Conservation (phyloP, 2,113 vertebrate species). For the Romanogobio albipinnatus region DNA sequence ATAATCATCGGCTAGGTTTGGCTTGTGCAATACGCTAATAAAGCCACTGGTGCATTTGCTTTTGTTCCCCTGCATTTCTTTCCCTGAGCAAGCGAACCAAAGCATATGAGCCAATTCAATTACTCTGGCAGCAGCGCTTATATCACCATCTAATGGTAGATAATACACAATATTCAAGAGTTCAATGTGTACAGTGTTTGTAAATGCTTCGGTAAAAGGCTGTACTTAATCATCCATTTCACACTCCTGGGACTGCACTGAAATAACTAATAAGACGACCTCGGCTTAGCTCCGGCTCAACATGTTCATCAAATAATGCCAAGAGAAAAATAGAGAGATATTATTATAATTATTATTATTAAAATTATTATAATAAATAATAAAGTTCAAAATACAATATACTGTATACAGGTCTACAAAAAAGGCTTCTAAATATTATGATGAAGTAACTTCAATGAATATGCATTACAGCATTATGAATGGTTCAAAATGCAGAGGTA, state of each 20-base stretch:
- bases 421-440: neutral
- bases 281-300: constrained; percentile 46
- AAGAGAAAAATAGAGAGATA: constrained; percentile 31
- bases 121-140: constrained; percentile 68
- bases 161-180: constrained; percentile 72
- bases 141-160: constrained; percentile 73
- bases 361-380: neutral
- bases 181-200: constrained; percentile 70
- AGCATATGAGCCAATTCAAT: constrained; percentile 67
- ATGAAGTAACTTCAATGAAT: neutral
- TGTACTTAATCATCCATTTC: constrained; percentile 74
- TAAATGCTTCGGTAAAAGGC: constrained; percentile 70
- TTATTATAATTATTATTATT: neutral
- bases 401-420: neutral
- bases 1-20: constrained; percentile 42
- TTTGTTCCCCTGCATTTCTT: constrained; percentile 56
- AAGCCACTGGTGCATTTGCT: constrained; percentile 60
- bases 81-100: constrained; percentile 60
- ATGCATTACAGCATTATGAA: neutral
- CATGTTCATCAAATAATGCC: constrained; percentile 56
- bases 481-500: neutral
- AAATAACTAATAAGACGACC: constrained; percentile 63
- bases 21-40: constrained; percentile 48
- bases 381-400: neutral
- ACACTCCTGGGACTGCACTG: constrained; percentile 63